A percentile compares a stretch with the other conserved stretches of the same genome.
Conservation (phyloP, 2,113 vertebrate genomes). For the Euleptes europaea region DNA sequence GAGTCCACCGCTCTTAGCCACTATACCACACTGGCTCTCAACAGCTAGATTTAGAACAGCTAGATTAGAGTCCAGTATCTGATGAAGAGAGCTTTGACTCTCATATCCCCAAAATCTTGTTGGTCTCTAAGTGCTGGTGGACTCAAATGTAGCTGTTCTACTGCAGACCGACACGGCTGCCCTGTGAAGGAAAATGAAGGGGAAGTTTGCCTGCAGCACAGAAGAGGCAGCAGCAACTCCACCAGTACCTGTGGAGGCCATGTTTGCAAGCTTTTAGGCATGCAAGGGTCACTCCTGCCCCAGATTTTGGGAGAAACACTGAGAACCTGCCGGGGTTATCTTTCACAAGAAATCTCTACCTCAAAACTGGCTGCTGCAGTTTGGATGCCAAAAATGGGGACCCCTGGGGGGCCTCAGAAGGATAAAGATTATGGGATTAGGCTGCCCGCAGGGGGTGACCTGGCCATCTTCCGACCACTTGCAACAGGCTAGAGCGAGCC, state of each 20-base stretch:
- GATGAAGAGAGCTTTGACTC: too few relatives aligned
- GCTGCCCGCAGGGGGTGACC: too few relatives aligned
- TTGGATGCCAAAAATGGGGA: too few relatives aligned
- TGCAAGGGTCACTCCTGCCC: too few relatives aligned
- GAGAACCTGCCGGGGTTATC: background rate
- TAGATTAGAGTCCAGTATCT: too few relatives aligned
- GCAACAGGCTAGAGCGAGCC: background rate
- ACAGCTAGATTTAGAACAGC: too few relatives aligned
- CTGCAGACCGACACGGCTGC: too few relatives aligned
- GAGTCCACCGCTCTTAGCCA: too few relatives aligned
- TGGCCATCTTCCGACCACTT: background rate
- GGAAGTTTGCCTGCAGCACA: background rate
- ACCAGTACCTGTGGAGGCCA: background rate
- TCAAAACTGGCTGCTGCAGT: background rate
- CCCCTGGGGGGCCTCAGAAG: background rate
- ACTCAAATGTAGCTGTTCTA: too few relatives aligned
- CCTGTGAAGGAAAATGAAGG: background rate
- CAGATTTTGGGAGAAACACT: background rate
- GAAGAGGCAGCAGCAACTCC: background rate
- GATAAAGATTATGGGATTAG: background rate
- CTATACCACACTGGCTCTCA: too few relatives aligned
- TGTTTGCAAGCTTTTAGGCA: background rate
- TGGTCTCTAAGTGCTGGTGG: too few relatives aligned
- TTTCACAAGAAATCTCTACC: background rate
- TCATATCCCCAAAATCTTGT: too few relatives aligned